Base-by-base conservation (phyloP, 2,113 vertebrate species). In the Ranitomeya imitator region DNA sequence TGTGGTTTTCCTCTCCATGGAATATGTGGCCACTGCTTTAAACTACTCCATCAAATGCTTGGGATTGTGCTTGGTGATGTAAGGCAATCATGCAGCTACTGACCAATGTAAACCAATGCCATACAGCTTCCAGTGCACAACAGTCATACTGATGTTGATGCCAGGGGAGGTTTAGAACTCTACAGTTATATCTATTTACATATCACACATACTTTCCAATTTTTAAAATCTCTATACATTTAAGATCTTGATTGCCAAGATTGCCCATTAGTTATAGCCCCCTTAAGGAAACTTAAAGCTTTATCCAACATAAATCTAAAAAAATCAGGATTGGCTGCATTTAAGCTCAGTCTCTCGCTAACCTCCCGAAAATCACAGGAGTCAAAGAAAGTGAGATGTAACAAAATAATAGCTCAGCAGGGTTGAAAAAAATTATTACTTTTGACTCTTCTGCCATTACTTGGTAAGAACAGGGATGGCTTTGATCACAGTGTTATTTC, bases 401-500 rank as follows among this genome's bases (percentile, higher is more conserved):
- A 71, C 69, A 74, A 37, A 74, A 45, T 19, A 11, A 52, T 52
- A 18, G 73, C 52, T 76, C 73, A 51, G 18, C 37, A 12, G 37
- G 45, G 73, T 74, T 16, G 12, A 71, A 18, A 52, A 76, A 76
- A 76, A 52, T 45, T 11, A 76, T 76, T 76, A 11, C 16, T 52
- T 76, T 51, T 52, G 7, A 76, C 45, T 76, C 16, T 52, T 0
- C 45, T 19, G 73, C 45, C 31, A 45, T 12, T 21, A 45, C 73
- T 19, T 52, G 18, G 3, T 19, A 52, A n/a, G 21, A 18, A 74
- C 31, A 74, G 21, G 45, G 51, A 52, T 45, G 21, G 37, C 73
- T 76, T 76, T 76, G 73, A 76, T 76, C 73, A 76, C 31, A 76
- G 71, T 74, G 12, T 76, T 52, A 16, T 76, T 8, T 76, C 71